Evolutionary conservation across 2,113 vertebrate species (phyloP).

Genomic region (Gymnocephalus cernua): DNA sequence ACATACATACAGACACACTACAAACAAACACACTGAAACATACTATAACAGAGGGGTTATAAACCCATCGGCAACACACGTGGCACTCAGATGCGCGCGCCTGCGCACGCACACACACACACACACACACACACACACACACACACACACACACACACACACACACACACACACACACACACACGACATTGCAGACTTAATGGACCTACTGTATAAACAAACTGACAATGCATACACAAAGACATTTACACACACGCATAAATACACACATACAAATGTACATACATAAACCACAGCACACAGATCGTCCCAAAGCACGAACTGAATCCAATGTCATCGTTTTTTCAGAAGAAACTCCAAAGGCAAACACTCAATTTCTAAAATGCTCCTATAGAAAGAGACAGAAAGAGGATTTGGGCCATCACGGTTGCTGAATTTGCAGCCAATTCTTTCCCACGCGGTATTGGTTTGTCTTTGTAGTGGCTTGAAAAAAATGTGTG

Average conservation of each 20-base stretch:
- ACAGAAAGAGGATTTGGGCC: constrained; percentile 50
- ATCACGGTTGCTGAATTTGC: constrained; percentile 54
- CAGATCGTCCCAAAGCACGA: constrained; percentile 68
- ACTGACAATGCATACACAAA: constrained; percentile 35
- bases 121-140: constrained; percentile 19
- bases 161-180: constrained; percentile 19
- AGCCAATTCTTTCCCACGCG: constrained; percentile 53
- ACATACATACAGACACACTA: constrained; percentile 20
- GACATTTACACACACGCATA: constrained; percentile 23
- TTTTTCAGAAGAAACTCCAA: constrained; percentile 60
- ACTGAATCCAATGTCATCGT: constrained; percentile 62
- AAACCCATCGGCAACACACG: constrained; percentile 24
- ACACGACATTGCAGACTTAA: constrained; percentile 37
- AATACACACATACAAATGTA: constrained; percentile 50
- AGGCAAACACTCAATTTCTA: constrained; percentile 59
- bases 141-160: constrained; percentile 18
- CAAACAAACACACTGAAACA: constrained; percentile 9
- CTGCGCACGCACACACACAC: constrained; percentile 15
- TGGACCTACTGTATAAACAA: constrained; percentile 69
- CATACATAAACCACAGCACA: constrained; percentile 55
- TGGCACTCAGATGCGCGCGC: constrained; percentile 5
- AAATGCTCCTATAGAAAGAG: constrained; percentile 25
- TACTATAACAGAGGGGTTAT: not conserved
- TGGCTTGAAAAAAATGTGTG: constrained; percentile 53
- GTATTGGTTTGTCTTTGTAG: constrained; percentile 71